Conservation (phyloP, 2,113 vertebrate species). For the Bujurquina vittata region DNA sequence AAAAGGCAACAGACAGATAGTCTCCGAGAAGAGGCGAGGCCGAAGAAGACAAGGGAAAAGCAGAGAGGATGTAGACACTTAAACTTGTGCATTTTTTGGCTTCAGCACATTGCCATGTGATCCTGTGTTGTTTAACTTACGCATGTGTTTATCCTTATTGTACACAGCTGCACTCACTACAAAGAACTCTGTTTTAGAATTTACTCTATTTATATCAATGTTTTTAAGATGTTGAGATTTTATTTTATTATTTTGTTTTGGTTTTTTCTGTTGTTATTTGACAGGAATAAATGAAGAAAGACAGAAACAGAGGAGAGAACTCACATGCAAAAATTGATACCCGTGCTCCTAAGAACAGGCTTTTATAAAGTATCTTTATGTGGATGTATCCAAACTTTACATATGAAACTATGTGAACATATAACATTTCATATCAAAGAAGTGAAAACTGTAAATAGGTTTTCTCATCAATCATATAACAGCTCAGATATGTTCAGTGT, state of each 20-base stretch:
- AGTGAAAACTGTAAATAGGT: not conserved
- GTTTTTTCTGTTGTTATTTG: not conserved
- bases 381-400: not conserved
- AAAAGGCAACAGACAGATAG: constrained; percentile 70
- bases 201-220: not conserved
- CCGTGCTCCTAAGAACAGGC: not conserved
- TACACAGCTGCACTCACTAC: constrained; percentile 14
- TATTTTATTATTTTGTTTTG: not conserved
- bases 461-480: not conserved
- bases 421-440: constrained; percentile 2
- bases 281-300: not conserved
- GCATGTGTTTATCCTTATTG: constrained; percentile 12
- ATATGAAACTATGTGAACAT: not conserved
- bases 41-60: constrained; percentile 35
- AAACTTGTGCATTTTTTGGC: constrained; percentile 40
- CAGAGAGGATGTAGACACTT: constrained; percentile 46
- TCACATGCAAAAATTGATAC: not conserved
- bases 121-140: constrained; percentile 26
- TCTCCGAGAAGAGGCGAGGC: constrained; percentile 67
- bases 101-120: constrained; percentile 36
- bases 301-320: not conserved
- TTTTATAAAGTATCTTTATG: constrained; percentile 6
- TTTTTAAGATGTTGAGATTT: constrained; percentile 7
- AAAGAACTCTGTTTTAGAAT: constrained; percentile 5
- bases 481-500: not conserved